phyloP scores from a whole-genome alignment of 2,797 vertebrate species.

The Galago senegalensis region DNA sequence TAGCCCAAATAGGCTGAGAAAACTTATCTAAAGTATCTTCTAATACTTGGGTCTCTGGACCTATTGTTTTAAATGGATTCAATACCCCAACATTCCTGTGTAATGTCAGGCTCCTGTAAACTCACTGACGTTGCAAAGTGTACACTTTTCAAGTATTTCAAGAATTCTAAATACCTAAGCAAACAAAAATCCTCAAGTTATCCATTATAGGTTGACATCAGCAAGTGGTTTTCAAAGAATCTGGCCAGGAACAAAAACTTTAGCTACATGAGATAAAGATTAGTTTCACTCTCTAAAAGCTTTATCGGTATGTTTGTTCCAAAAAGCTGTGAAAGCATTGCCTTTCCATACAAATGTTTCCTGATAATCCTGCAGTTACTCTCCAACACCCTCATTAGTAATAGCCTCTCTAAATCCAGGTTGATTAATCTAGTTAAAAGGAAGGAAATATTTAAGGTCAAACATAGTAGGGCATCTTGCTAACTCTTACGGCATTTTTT shows the following conservation, averaged over 20 bases:
- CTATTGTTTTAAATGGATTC: neutral
- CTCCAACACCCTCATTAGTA: neutral
- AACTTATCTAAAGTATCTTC: neutral
- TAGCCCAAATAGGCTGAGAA: neutral
- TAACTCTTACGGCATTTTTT: neutral
- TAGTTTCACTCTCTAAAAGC: neutral
- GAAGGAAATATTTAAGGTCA: neutral
- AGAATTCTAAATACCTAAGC: conserved; percentile 3
- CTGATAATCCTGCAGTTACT: neutral
- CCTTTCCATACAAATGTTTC: neutral
- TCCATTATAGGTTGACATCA: neutral
- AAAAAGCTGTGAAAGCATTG: neutral
- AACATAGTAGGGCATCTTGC: neutral
- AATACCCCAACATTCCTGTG: neutral
- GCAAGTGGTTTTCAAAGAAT: neutral
- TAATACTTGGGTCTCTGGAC: neutral
- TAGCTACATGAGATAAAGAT: neutral
- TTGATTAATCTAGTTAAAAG: neutral
- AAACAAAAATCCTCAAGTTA: neutral
- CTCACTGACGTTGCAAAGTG: neutral
- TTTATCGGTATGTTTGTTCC: neutral
- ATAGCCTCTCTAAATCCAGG: neutral
- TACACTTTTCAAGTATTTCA: neutral
- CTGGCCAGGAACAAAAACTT: neutral
- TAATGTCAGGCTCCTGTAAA: neutral